Conservation (phyloP, 2,113 vertebrate genomes). For the Silurus glanis region DNA sequence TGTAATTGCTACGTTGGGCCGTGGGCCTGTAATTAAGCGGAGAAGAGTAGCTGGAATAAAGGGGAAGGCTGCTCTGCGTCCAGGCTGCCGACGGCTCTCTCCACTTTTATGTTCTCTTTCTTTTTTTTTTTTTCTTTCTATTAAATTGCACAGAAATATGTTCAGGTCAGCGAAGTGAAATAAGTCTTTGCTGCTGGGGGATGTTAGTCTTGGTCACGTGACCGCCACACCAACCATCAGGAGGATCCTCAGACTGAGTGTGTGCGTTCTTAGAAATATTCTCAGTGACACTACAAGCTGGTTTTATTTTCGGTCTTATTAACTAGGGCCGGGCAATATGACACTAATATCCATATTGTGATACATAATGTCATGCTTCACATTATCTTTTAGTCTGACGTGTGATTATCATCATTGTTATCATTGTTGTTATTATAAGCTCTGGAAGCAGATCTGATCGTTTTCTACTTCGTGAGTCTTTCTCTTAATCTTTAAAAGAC, state of each 20-base stretch:
- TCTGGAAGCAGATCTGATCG: background rate
- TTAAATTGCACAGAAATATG: background rate
- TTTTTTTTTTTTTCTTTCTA: too few species aligned
- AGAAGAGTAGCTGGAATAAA: slow-evolving; percentile 35
- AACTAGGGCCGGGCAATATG: background rate
- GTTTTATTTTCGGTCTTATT: background rate
- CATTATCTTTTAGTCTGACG: too few species aligned
- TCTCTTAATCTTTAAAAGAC: background rate
- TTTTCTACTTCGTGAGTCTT: background rate
- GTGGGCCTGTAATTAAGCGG: slow-evolving; percentile 52
- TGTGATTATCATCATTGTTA: too few species aligned
- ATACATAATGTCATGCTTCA: background rate
- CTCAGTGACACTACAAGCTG: background rate
- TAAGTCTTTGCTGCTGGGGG: background rate
- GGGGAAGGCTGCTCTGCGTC: slow-evolving; percentile 13
- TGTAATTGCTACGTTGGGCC: slow-evolving; percentile 48
- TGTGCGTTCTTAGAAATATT: background rate
- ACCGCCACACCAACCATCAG: background rate
- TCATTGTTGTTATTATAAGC: background rate
- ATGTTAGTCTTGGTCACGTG: background rate
- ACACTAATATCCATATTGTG: too few species aligned
- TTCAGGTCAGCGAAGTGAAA: background rate
- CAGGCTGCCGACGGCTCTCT: slow-evolving; percentile 11
- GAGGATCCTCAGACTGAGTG: background rate
- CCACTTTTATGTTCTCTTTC: background rate